Evolutionary conservation across 1,140 invertebrate genomes (phyloP).

Genomic region (Mizuhopecten yessoensis): DNA sequence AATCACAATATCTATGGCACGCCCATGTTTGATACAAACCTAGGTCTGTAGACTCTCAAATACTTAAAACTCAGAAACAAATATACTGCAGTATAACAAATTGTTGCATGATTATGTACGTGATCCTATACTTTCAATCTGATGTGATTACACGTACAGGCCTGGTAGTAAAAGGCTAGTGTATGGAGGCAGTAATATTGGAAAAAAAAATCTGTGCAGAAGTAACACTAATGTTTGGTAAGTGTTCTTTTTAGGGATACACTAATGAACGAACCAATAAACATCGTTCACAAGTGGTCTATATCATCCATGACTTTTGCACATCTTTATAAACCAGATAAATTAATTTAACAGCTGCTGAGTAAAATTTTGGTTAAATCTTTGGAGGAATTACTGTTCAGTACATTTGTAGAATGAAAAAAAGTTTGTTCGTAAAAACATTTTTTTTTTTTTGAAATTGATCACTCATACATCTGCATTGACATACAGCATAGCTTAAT

Average conservation of each 20-base stretch:
- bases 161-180: too few relatives aligned
- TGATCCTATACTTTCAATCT: too few relatives aligned
- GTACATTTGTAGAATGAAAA: not conserved
- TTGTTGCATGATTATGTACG: too few relatives aligned
- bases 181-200: too few relatives aligned
- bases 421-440: not conserved
- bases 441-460: not conserved
- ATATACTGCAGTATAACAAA: not conserved
- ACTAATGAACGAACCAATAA: too few relatives aligned
- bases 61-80: not conserved
- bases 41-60: not conserved
- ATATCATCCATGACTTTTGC: too few relatives aligned
- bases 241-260: too few relatives aligned
- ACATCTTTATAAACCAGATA: not conserved
- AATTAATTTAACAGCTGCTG: not conserved
- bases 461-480: not conserved
- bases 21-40: not conserved
- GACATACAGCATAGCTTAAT: not conserved
- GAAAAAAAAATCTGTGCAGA: too few relatives aligned
- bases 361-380: not conserved
- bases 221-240: too few relatives aligned
- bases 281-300: too few relatives aligned
- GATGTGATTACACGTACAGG: too few relatives aligned
- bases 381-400: not conserved
- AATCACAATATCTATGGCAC: not conserved